Conservation (phyloP, 2,113 vertebrate genomes). For the Brienomyrus longianalis region DNA sequence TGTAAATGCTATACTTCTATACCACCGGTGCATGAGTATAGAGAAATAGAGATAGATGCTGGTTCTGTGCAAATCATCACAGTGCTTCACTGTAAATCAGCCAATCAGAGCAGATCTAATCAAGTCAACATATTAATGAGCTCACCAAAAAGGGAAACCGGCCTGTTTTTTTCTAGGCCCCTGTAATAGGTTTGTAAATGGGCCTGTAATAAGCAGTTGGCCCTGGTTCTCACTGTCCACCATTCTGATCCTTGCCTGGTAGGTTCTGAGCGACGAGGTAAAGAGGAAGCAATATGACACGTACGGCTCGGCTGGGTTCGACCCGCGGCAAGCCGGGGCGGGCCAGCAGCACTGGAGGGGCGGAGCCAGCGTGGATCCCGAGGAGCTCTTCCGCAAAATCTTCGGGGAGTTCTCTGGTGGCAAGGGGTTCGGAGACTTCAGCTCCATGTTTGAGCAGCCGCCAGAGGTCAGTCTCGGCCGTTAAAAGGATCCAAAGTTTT, state of each 20-base stretch:
- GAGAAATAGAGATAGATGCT: not conserved
- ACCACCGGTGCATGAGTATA: not conserved
- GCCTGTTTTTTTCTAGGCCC: not conserved
- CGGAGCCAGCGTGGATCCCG: conserved; percentile 72
- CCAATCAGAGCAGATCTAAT: not conserved
- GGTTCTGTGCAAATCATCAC: not conserved
- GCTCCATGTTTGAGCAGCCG: conserved; percentile 78
- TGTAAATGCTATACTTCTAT: not conserved
- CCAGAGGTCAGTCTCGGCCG: conserved; percentile 71
- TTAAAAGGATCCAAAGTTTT: not conserved
- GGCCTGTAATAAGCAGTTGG: not conserved
- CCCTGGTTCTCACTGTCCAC: not conserved
- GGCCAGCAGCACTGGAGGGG: conserved; percentile 79
- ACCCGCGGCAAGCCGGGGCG: conserved; percentile 52
- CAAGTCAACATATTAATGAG: not conserved
- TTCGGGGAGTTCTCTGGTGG: conserved; percentile 88
- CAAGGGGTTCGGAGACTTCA: conserved; percentile 77
- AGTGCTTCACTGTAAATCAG: not conserved
- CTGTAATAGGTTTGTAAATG: not conserved
- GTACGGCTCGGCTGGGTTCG: conserved; percentile 75
- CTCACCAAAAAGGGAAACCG: not conserved
- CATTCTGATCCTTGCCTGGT: not conserved
- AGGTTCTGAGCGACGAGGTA: conserved; percentile 85
- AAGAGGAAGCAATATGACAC: conserved; percentile 91
- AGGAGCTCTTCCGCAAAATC: conserved; percentile 94